Base-by-base conservation (phyloP, 2,888 invertebrate genomes). In the Platycheirus rosarum region DNA sequence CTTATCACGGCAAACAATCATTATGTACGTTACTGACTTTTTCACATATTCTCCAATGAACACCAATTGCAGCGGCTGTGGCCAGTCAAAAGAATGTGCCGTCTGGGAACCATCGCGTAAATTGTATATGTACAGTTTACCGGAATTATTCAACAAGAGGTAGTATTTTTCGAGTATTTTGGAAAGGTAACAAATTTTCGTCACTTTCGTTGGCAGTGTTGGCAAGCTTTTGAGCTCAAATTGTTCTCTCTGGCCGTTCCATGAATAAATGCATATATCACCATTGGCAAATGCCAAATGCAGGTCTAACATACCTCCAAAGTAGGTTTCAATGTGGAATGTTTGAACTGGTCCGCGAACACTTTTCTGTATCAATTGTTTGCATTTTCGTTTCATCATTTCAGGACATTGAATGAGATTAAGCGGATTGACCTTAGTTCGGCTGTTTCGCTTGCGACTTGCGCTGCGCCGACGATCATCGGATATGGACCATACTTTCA, bases 401-500 rank as follows among this genome's bases (percentile, higher is more conserved):
- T 79, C 73, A 26, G 79, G 44, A 13, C 55, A 42, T 37, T 82
- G 48, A 18, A 66, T 85, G 11, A 86, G 71, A 48, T 85, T 80
- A 0, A 73, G 51, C 0, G 85, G 84, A 55, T 86, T 86, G 1
- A 85, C 85, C 70, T 84, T 84, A 9, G 85, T 79, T n/a, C 85
- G 79, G 37, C 85, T 85, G 65, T 84, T 86, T 40, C 79, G 82
- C 26, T 86, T 85, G 35, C 86, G 85, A 29, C 82, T 84, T 1
- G 85, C 62, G 76, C 85, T 85, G 16, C 86, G 86, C 2, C 87
- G 85, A 13, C 85, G 85, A 57, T 88, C 86, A 49, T 86, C 86
- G 4, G 84, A 78, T 26, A 90, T 85, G 0, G 86, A 85, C 90
- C 90, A 90, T 0, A 90, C 82, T 65, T 88, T 89, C 0, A 90